phyloP scores from a whole-genome alignment of 2,888 invertebrate genomes.

The Choristoneura rosaceana region DNA sequence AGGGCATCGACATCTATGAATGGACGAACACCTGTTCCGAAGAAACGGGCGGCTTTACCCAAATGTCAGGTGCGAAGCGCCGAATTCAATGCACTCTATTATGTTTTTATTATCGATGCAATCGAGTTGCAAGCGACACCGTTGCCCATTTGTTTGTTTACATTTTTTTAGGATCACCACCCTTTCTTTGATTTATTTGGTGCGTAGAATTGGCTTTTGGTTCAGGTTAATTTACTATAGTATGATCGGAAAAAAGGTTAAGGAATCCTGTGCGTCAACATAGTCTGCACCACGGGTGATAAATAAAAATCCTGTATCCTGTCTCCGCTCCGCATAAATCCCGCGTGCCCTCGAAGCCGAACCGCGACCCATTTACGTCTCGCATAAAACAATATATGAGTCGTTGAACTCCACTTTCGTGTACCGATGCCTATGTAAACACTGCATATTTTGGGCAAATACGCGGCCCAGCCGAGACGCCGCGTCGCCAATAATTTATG shows the following conservation, averaged over 20 bases:
- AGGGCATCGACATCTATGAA: slow-evolving; percentile 79
- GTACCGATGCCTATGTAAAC: slow-evolving; percentile 73
- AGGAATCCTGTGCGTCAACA: neutral
- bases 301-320: slow-evolving; percentile 48
- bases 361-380: slow-evolving; percentile 80
- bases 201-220: neutral
- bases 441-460: slow-evolving; percentile 75
- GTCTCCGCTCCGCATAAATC: slow-evolving; percentile 64
- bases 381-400: slow-evolving; percentile 81
- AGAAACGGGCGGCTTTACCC: slow-evolving; percentile 59
- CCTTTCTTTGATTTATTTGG: slow-evolving; percentile 46
- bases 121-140: slow-evolving; percentile 52
- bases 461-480: slow-evolving; percentile 63
- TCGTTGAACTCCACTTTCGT: slow-evolving; percentile 77
- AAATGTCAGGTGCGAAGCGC: slow-evolving; percentile 70
- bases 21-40: slow-evolving; percentile 77
- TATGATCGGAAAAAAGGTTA: neutral
- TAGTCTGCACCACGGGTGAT: slow-evolving; percentile 20
- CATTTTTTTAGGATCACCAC: slow-evolving; percentile 51
- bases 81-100: slow-evolving; percentile 66
- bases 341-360: slow-evolving; percentile 69
- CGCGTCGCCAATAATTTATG: slow-evolving; percentile 83
- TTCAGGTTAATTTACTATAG: neutral
- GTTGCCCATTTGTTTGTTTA: slow-evolving; percentile 52
- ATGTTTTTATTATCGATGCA: slow-evolving; percentile 63